phyloP scores from a whole-genome alignment of 1,140 invertebrate species.

The Halotydeus destructor region DNA sequence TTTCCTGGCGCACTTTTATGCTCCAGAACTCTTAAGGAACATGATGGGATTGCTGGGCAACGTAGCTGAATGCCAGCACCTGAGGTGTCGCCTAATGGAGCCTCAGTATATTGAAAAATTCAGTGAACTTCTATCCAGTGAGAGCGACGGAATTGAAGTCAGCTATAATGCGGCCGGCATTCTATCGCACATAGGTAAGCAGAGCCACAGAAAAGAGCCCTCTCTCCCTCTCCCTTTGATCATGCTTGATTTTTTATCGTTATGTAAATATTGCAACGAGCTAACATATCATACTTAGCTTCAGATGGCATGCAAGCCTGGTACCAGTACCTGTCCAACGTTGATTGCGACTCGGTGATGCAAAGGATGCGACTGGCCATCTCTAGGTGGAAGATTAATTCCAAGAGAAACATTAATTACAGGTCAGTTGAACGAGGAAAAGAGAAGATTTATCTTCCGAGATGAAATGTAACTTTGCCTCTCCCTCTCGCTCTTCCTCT shows the following conservation, averaged over 20 bases:
- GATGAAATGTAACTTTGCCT: no score
- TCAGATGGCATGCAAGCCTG: conserved; percentile 69
- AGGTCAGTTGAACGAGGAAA: conserved; percentile 27
- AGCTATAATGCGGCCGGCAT: conserved; percentile 94
- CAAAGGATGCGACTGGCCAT: conserved; percentile 54
- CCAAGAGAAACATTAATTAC: conserved; percentile 87
- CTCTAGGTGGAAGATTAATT: conserved; percentile 59
- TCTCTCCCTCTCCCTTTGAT: background rate
- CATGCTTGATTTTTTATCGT: background rate
- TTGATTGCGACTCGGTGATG: conserved; percentile 51
- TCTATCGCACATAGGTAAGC: conserved; percentile 55
- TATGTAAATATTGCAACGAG: background rate
- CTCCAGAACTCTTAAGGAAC: conserved; percentile 73
- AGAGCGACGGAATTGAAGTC: conserved; percentile 84
- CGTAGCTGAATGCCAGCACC: conserved; percentile 70
- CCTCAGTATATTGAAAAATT: conserved; percentile 63
- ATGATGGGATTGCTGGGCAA: conserved; percentile 86
- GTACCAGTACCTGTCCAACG: conserved; percentile 28
- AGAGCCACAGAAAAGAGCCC: background rate
- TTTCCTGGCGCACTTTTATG: conserved; percentile 8
- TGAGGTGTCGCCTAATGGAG: conserved; percentile 67
- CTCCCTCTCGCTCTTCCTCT: conserved; percentile 6
- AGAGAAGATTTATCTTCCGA: no score
- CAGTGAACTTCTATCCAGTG: conserved; percentile 53
- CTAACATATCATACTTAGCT: no score